A percentile compares a stretch with the other conserved stretches of the same genome.
phyloP scores from a whole-genome alignment of 53 echinoderm and acorn worm genomes.

The Holothuria scabra region DNA sequence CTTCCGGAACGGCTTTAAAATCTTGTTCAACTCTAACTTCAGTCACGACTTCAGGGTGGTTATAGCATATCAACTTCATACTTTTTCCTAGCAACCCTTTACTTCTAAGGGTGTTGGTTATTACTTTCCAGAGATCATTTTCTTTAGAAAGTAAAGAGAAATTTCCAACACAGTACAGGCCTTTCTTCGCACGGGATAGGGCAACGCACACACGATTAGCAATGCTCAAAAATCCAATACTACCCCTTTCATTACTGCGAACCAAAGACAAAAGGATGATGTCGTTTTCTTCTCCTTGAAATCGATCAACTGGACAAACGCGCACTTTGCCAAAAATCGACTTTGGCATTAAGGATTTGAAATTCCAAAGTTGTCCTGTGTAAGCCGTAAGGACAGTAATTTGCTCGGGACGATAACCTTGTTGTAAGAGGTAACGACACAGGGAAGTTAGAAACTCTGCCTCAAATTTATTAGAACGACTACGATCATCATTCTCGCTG shows the following conservation, averaged over 20 bases:
- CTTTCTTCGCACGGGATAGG: conserved; percentile 74
- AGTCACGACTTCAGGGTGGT: conserved; percentile 67
- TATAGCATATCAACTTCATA: conserved; percentile 71
- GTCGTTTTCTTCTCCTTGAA: conserved; percentile 89
- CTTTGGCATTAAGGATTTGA: conserved; percentile 62
- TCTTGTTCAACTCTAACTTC: conserved; percentile 40
- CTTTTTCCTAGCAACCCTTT: conserved; percentile 50
- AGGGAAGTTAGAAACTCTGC: conserved; percentile 68
- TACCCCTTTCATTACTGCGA: conserved; percentile 70
- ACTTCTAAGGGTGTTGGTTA: conserved; percentile 53
- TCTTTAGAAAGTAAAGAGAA: conserved; percentile 59
- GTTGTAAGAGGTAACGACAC: conserved; percentile 75
- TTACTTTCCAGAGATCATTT: conserved; percentile 49
- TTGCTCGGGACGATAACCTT: conserved; percentile 72
- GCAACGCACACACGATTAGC: conserved; percentile 80
- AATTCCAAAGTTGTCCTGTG: conserved; percentile 68
- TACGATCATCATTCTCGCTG: conserved; percentile 61
- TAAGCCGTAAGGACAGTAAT: conserved; percentile 85
- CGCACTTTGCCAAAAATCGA: conserved; percentile 49
- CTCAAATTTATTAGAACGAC: conserved; percentile 78
- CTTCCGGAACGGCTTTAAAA: conserved; percentile 74
- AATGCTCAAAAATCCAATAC: conserved; percentile 71
- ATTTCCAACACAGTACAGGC: conserved; percentile 87
- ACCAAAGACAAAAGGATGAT: conserved; percentile 82
- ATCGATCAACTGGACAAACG: conserved; percentile 71